A percentile compares a stretch with the other conserved stretches of the same genome.
Evolutionary conservation across 2,888 invertebrate species (phyloP).

Genomic region (Syrista parreyssii): DNA sequence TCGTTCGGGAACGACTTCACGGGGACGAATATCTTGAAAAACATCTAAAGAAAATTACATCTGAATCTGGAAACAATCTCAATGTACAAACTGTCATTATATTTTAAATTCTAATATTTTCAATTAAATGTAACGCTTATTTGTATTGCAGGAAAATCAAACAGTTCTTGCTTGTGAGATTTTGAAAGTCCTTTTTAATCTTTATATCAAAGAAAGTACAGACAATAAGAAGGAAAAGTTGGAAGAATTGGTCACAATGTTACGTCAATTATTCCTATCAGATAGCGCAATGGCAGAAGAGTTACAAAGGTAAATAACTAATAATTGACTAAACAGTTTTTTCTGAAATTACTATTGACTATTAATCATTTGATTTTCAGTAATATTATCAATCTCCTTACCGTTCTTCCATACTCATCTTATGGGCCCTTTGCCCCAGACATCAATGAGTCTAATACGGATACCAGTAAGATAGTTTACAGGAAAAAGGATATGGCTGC

Average conservation of each 20-base stretch:
- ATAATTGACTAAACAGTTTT: not conserved
- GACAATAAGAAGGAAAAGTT: slow-evolving; percentile 80
- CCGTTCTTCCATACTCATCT: slow-evolving; percentile 80
- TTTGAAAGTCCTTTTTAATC: slow-evolving; percentile 82
- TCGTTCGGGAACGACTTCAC: slow-evolving; percentile 76
- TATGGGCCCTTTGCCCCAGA: slow-evolving; percentile 77
- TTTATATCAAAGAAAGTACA: slow-evolving; percentile 71
- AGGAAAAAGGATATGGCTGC: slow-evolving; percentile 84
- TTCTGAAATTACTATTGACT: not conserved
- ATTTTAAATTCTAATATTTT: not conserved
- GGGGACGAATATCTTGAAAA: slow-evolving; percentile 77
- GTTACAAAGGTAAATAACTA: slow-evolving; percentile 69
- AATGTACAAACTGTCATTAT: not conserved
- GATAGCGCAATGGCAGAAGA: slow-evolving; percentile 73
- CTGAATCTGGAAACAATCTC: not conserved
- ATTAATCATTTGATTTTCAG: slow-evolving; percentile 62
- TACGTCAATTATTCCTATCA: slow-evolving; percentile 73
- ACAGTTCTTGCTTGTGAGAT: slow-evolving; percentile 78
- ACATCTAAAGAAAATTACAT: slow-evolving; percentile 74
- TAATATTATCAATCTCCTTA: slow-evolving; percentile 86
- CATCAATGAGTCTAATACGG: slow-evolving; percentile 64
- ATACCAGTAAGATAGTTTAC: slow-evolving; percentile 62
- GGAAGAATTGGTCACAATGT: slow-evolving; percentile 77
- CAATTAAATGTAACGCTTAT: not conserved
- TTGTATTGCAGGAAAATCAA: slow-evolving; percentile 69